phyloP scores from a whole-genome alignment of 2,888 invertebrate species.

The Schizotus pectinicornis region DNA sequence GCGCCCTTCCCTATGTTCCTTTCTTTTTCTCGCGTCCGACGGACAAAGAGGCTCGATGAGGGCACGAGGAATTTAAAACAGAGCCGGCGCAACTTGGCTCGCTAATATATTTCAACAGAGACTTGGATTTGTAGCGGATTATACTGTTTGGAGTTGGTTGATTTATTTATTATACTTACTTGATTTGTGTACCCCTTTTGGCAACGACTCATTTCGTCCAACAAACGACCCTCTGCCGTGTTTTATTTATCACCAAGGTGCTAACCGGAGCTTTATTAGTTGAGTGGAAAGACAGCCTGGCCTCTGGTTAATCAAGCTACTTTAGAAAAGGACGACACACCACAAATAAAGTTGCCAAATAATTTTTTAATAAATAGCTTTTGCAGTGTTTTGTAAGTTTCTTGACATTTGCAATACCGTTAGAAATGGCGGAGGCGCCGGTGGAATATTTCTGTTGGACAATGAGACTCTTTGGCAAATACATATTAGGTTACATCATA shows the following conservation, averaged over 20 bases:
- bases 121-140: slow-evolving; percentile 43
- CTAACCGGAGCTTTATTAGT: slow-evolving; percentile 18
- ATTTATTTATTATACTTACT: slow-evolving; percentile 46
- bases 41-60: slow-evolving; percentile 8
- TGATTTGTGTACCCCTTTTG: slow-evolving; percentile 45
- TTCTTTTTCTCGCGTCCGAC: slow-evolving; percentile 13
- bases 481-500: no score
- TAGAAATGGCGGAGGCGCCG: no score
- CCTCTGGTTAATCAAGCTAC: no score
- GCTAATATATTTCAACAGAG: slow-evolving; percentile 34
- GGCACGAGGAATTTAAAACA: slow-evolving; percentile 24
- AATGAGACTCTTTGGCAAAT: no score
- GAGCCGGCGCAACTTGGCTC: slow-evolving; percentile 24
- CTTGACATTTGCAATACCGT: no score
- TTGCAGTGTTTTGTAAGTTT: no score
- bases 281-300: neutral
- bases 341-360: no score
- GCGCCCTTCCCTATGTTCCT: slow-evolving; percentile 10
- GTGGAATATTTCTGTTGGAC: no score
- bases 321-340: no score
- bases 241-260: slow-evolving; percentile 30
- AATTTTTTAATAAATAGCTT: no score
- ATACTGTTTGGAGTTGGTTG: slow-evolving; percentile 46
- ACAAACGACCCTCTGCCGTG: slow-evolving; percentile 23
- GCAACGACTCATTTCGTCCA: slow-evolving; percentile 39